Base-by-base conservation (phyloP, 2,113 vertebrate genomes). In the Ptilorrhoa leucosticta region DNA sequence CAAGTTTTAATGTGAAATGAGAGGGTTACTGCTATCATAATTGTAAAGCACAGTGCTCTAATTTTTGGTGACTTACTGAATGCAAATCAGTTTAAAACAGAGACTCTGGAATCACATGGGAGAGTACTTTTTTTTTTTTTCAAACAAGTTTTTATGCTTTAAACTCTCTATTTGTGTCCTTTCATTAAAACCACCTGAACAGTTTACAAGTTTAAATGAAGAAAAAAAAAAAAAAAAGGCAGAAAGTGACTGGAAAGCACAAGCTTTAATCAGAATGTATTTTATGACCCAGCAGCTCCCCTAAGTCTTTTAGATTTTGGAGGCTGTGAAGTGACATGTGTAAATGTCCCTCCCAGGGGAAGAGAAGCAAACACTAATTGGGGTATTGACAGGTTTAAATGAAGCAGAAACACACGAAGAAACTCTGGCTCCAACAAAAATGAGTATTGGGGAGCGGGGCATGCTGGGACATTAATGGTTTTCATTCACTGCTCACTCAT, bases 321-420 rank as follows among this genome's bases (percentile, higher is more conserved):
- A 96, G 47, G 42, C 87, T 93, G 81, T 81, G 88, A 97, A 97
- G 91, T 45, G 28, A 97, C 94, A 95, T 94, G 96, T 96, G 96
- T 94, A 93, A 95, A 95, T 82, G 95, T 90, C 92, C 61, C 89
- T 96, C 96, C 94, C 97, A 82, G 77, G 96, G 97, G 97, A 97
- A 97, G 83, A 40, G 63, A 96, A 95, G 81, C 80, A 86, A 97
- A 94, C 92, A 89, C 95, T 98, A 98, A 98, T 95, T 98, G 98
- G 98, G 95, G 96, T 97, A 98, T 96, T 98, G 98, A 98, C 31
- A 13, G 94, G 87, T 98, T 98, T 97, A 98, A 98, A 98, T 97
- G 98, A 98, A 97, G 98, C 98, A 98, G 97, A 98, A 98, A 98
- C 95, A 93, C 86, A 81, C 90, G 80, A 60, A 95, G 93, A 95